Evolutionary conservation across 2,113 vertebrate genomes (phyloP), one percentile per base, ranked within the genome.

Genomic region (Lepus europaeus): DNA sequence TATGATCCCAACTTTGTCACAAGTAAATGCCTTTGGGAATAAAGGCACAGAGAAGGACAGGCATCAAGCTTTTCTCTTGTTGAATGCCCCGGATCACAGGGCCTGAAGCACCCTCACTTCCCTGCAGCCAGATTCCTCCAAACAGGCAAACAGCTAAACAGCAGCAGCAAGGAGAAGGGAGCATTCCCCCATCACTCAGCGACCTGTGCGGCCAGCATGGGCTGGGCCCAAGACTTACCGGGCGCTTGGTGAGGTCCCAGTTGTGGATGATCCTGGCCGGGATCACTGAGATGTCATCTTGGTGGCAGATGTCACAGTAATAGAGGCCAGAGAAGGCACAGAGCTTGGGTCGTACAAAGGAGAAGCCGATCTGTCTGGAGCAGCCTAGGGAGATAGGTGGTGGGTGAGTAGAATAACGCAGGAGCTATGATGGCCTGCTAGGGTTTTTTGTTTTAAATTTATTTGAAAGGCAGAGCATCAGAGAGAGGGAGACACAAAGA

Each of bases 211-310:
- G 56, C 36, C 22, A 12, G 0, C 0, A 25, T 3, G 11, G 49
- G 53, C 73, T 1, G 1, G 87, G 45, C 3, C 5, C 0, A 0
- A 39, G 56, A 95, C 98, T 96, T 92, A 99, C 99, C 97, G 98
- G 98, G 93, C 98, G 98, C 33, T 98, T 98, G 0, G 90, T 92
- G 45, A 99, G 98, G 77, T 99, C 99, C 99, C 99, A 99, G 98
- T 99, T 99, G 98, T 99, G 99, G 96, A 99, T 98, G 98, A 99
- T 98, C 92, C 99, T 99, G 0, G 99, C 99, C 0, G 99, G 99
- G 93, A 99, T 99, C 97, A 99, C 97, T 1, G 94, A 98, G 80
- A 97, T 97, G 76, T 99, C 98, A 0, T 99, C 99, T 11, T 90
- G 98, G 97, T 99, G 99, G 98, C 99, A 99, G 96, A 97, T 97